These are phyloP conservation scores for Conistra vaccinii DNA, from an alignment of 2,888 invertebrate genomes.

Conservation along the genomic window DNA sequence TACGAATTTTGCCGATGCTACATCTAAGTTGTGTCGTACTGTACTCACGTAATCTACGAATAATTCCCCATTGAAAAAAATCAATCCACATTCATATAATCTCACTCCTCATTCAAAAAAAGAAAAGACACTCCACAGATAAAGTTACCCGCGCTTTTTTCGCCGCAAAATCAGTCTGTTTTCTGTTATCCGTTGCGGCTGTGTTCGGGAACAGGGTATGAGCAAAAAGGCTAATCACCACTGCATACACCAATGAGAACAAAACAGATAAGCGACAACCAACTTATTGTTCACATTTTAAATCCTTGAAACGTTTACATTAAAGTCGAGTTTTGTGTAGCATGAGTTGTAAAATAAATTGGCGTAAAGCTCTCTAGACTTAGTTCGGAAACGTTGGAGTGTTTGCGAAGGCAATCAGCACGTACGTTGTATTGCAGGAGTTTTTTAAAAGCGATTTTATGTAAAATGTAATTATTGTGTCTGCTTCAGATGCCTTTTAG, in stretches of 20 bases:
- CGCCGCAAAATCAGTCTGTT: conserved; percentile 65
- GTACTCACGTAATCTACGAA: not conserved
- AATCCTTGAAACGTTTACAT: not conserved
- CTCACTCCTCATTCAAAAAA: conserved; percentile 35
- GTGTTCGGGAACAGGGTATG: conserved; percentile 61
- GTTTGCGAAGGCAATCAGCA: conserved; percentile 73
- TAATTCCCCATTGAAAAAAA: conserved; percentile 11
- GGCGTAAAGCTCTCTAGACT: conserved; percentile 62
- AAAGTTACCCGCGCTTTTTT: conserved; percentile 62
- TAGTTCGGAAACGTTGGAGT: conserved; percentile 69
- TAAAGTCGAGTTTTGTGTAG: conserved; percentile 44
- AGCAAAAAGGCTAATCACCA: conserved; percentile 73
- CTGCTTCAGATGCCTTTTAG: conserved; percentile 50
- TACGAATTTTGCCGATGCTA: too few species aligned
- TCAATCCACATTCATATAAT: conserved; percentile 30
- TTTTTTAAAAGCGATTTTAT: conserved; percentile 61
- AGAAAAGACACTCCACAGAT: conserved; percentile 40
- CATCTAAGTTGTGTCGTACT: too few species aligned
- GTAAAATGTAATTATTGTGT: conserved; percentile 62
- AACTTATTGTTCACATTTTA: conserved; percentile 33
- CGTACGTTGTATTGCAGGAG: conserved; percentile 60
- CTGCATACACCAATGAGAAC: conserved; percentile 66
- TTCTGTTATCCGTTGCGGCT: conserved; percentile 68
- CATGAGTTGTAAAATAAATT: conserved; percentile 42
- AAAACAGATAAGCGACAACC: conserved; percentile 63